Conservation (phyloP, 2,888 invertebrate genomes). For the Heliconius ethilla region DNA sequence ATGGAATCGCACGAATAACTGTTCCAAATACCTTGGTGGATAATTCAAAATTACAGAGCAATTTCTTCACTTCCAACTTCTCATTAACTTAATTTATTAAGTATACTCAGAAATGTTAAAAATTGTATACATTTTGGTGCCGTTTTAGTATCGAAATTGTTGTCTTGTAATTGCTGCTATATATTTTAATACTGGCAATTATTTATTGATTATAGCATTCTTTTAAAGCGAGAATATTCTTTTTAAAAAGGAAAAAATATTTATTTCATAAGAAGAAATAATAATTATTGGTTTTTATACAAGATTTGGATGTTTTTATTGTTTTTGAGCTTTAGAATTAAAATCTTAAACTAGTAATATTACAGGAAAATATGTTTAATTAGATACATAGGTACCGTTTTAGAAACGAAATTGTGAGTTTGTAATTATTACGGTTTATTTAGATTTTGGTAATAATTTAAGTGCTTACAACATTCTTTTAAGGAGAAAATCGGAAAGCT, state of each 20-base stretch:
- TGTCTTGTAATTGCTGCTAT: not conserved
- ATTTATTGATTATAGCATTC: not conserved
- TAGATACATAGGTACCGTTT: too few species aligned
- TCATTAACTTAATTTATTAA: constrained; percentile 3
- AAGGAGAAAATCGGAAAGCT: too few species aligned
- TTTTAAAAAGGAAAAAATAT: not conserved
- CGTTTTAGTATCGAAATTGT: not conserved
- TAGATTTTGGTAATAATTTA: too few species aligned
- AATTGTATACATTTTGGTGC: not conserved
- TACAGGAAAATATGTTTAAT: too few species aligned
- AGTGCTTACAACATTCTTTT: too few species aligned
- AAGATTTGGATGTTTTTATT: not conserved
- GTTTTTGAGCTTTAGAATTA: too few species aligned
- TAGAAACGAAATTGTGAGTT: too few species aligned
- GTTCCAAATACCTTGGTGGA: not conserved
- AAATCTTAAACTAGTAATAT: too few species aligned
- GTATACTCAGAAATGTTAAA: not conserved
- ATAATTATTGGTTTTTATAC: not conserved
- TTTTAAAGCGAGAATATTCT: not conserved
- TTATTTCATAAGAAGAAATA: not conserved
- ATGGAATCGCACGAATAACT: not conserved
- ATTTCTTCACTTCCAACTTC: not conserved
- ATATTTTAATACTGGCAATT: not conserved
- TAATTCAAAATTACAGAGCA: not conserved
- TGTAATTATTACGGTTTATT: too few species aligned